Percentiles rank a stretch among this genome's conserved stretches.
These are phyloP conservation scores for Ypsolopha scabrella DNA, from an alignment of 2,888 invertebrate genomes.

Conservation along the genomic window DNA sequence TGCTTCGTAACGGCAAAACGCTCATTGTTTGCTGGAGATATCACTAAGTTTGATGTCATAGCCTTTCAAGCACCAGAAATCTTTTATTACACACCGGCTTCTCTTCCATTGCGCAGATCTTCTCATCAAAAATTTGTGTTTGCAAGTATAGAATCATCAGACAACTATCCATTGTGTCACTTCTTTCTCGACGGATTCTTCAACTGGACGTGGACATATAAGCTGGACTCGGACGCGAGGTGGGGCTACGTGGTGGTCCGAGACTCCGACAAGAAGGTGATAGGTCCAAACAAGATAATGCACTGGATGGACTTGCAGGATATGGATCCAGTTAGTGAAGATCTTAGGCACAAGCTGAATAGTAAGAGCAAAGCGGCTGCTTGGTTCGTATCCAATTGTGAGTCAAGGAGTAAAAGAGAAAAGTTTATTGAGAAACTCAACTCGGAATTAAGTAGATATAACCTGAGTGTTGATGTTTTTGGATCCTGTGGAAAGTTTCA, in stretches of 20 bases:
- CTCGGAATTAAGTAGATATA: slow-evolving; percentile 16
- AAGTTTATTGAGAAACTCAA: slow-evolving; percentile 15
- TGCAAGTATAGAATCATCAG: slow-evolving; percentile 28
- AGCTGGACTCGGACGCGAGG: slow-evolving; percentile 32
- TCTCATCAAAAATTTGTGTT: slow-evolving; percentile 38
- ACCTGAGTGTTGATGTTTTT: slow-evolving; percentile 26
- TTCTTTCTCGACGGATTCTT: slow-evolving; percentile 24
- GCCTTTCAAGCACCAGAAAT: slow-evolving; percentile 12
- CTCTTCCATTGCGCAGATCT: slow-evolving; percentile 21
- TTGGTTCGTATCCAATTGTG: slow-evolving; percentile 33
- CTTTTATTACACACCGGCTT: slow-evolving; percentile 4
- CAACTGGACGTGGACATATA: slow-evolving; percentile 48
- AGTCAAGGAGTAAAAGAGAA: slow-evolving; percentile 19
- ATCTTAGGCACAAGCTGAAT: slow-evolving; percentile 16
- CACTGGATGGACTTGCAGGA: slow-evolving; percentile 22
- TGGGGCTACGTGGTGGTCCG: slow-evolving; percentile 31
- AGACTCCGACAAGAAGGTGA: slow-evolving; percentile 18
- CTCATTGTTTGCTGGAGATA: neutral
- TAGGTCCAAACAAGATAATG: slow-evolving; percentile 32
- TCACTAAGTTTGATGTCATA: slow-evolving; percentile 18
- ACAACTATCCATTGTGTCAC: slow-evolving; percentile 26
- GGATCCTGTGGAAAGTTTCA: slow-evolving; percentile 25
- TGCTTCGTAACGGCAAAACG: slow-evolving; percentile 5
- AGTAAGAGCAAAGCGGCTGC: slow-evolving; percentile 27
- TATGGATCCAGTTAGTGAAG: slow-evolving; percentile 26